Conservation (phyloP, 2,888 invertebrate species). For the Pachliopta kotzebuea region DNA sequence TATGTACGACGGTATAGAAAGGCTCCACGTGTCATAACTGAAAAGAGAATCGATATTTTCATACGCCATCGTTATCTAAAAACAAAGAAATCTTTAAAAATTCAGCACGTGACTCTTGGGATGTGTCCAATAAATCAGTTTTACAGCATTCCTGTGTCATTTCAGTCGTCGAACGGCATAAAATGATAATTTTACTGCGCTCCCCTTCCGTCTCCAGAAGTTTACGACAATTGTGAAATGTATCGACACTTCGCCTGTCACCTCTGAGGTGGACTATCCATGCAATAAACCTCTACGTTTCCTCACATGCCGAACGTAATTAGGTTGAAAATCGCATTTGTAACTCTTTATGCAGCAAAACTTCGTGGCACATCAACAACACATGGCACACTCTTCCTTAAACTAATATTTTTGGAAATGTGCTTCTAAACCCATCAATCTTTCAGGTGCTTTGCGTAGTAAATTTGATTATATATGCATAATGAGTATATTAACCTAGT, state of each 20-base stretch:
- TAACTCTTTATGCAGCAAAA: constrained; percentile 29
- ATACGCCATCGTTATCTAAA: constrained; percentile 49
- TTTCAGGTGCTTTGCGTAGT: constrained; percentile 57
- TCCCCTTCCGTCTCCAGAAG: constrained; percentile 76
- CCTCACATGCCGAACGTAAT: constrained; percentile 38
- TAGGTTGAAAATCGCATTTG: constrained; percentile 45
- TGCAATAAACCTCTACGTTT: constrained; percentile 36
- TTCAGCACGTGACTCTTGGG: constrained; percentile 75
- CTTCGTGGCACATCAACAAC: constrained; percentile 50
- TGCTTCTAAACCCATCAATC: constrained; percentile 66
- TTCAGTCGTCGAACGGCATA: constrained; percentile 80
- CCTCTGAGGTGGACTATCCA: constrained; percentile 59
- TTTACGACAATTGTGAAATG: constrained; percentile 81
- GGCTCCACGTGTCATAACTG: background rate
- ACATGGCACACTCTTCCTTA: constrained; percentile 59
- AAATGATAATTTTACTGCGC: constrained; percentile 80
- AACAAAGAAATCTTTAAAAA: constrained; percentile 77
- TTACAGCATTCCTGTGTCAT: constrained; percentile 80
- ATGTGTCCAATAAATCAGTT: constrained; percentile 79
- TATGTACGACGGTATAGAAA: background rate
- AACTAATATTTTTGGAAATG: constrained; percentile 65
- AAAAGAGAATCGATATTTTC: constrained; percentile 4
- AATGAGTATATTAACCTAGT: background rate
- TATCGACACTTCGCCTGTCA: constrained; percentile 79
- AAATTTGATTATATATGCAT: background rate